A percentile compares a stretch with the other conserved stretches of the same genome.
phyloP scores from a whole-genome alignment of 1,140 invertebrate genomes.

The Sweltsa coloradensis region DNA sequence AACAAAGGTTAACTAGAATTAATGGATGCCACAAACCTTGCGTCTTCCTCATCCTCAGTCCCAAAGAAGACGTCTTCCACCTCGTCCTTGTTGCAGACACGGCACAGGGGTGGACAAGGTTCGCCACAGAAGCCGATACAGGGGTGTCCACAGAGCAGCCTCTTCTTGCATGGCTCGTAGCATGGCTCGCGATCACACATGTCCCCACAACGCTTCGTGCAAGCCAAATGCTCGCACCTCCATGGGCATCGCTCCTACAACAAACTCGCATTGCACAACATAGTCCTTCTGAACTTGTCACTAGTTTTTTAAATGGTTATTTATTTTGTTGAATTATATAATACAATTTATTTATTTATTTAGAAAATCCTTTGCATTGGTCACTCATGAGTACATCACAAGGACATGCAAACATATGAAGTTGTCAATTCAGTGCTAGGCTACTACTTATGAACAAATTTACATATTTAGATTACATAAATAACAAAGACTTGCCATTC shows the following conservation, averaged over 20 bases:
- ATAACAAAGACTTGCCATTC: not conserved
- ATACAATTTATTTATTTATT: not conserved
- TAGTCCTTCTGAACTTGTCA: not conserved
- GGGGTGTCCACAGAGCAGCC: slow-evolving; percentile 39
- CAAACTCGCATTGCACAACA: not conserved
- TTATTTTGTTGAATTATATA: not conserved
- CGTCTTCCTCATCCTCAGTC: slow-evolving; percentile 39
- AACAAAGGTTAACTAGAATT: too few relatives aligned
- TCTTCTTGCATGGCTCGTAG: slow-evolving; percentile 33
- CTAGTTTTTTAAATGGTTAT: not conserved
- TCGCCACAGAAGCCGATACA: slow-evolving; percentile 60
- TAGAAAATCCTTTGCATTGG: too few relatives aligned
- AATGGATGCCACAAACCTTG: too few relatives aligned
- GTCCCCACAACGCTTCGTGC: slow-evolving; percentile 39
- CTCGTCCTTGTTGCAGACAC: slow-evolving; percentile 30
- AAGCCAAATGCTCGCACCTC: slow-evolving; percentile 38
- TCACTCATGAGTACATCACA: too few relatives aligned
- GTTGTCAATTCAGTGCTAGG: not conserved
- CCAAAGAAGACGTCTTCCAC: slow-evolving; percentile 39
- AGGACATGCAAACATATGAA: not conserved
- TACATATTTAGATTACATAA: not conserved
- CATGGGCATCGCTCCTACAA: slow-evolving; percentile 33
- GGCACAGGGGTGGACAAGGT: slow-evolving; percentile 38
- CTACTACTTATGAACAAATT: not conserved
- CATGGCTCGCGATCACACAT: slow-evolving; percentile 38